These are phyloP conservation scores for Alauda arvensis DNA, from an alignment of 2,797 vertebrate species.

Conservation along the genomic window DNA sequence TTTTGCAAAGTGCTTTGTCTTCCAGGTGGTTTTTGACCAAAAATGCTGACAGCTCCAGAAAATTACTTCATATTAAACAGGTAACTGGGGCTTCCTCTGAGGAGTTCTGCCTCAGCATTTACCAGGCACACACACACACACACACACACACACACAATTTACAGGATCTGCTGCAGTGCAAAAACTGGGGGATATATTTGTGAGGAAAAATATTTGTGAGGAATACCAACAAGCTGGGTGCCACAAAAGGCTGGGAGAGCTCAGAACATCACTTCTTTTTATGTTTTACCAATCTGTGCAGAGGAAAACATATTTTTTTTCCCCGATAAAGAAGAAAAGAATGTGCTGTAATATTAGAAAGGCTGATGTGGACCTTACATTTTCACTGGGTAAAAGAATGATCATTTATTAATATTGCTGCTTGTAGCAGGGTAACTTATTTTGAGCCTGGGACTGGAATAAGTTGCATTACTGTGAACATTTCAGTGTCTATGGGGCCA, in stretches of 20 bases:
- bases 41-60: slow-evolving; percentile 37
- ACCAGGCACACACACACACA: not conserved
- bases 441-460: not conserved
- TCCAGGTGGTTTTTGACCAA: slow-evolving; percentile 25
- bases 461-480: not conserved
- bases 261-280: not conserved
- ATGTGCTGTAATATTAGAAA: not conserved
- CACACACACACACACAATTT: not conserved
- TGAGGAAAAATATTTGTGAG: slow-evolving; percentile 1
- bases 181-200: not conserved
- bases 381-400: not conserved
- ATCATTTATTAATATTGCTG: not conserved
- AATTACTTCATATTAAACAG: slow-evolving; percentile 16
- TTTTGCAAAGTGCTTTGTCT: slow-evolving; percentile 22
- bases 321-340: not conserved
- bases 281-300: not conserved
- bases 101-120: slow-evolving; percentile 31
- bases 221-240: slow-evolving; percentile 2
- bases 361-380: not conserved
- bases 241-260: not conserved
- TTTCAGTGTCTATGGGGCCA: not conserved
- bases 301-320: not conserved
- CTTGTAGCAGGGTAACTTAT: not conserved
- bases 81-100: slow-evolving; percentile 1
- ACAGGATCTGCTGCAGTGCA: not conserved